Evolutionary conservation across 2,113 vertebrate species (phyloP), one percentile per base, ranked within the genome.

Genomic region (Corythaixoides concolor): DNA sequence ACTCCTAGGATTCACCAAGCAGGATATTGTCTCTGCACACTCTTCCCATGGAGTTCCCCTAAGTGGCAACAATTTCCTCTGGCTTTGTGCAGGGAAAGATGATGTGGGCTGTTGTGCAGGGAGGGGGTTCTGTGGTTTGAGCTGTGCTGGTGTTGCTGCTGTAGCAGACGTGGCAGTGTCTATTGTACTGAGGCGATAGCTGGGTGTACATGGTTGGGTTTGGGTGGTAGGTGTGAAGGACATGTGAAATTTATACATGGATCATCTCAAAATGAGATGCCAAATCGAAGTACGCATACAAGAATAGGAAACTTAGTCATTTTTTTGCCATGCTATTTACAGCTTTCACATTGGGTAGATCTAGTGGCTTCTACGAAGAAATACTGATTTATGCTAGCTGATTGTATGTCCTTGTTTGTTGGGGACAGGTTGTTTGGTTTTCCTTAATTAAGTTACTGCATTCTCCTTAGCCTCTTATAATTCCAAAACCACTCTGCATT

Each of bases 21-120:
- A 92, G 94, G 86, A 78, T 78, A 37, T 59, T 95, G 90, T 86
- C 76, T 50, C 33, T 88, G 72, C 64, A 66, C 68, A 5, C 45
- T 70, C 50, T 82, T 95, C 86, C 91, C 73, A 35, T 72, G 80
- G 94, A 89, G 86, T 86, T 95, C 66, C 93, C 89, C 68, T n/a
- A 0, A 24, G 64, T 49, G 52, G 60, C 88, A 92, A 14, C 56
- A 15, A 14, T 93, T 96, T 94, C 92, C 92, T 86, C 63, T 67
- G 5, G 0, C 67, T 84, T 8, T 8, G 52, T 28, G 35, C 68
- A 53, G 79, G 79, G 60, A 39, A 56, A 56, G 88, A 32, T 39
- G 62, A 5, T 50, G 68, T 15, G 63, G 81, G 19, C 3, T 88
- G 49, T 19, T 12, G 63, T 45, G 63, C 45, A 3, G 58, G 26